Evolutionary conservation across 1,140 invertebrate genomes (phyloP), one percentile per base, ranked within the genome.

Genomic region (Ceratina australensis): DNA sequence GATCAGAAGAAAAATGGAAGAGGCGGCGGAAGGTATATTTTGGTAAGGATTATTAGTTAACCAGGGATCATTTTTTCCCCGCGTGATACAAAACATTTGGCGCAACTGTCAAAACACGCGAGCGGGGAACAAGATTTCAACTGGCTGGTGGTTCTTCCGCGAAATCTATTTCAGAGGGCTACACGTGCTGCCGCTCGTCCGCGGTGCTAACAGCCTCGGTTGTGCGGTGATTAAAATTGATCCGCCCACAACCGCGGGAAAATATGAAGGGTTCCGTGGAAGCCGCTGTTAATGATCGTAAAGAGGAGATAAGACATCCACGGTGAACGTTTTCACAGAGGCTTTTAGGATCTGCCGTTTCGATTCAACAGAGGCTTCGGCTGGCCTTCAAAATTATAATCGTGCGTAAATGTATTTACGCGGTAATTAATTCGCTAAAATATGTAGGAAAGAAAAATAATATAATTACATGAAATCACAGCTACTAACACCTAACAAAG

Each of bases 141-240:
- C 15, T n/a, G 67, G 42, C 20, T 72, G 64, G 78, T 69, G 76
- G n/a, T 69, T 72, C 72, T 83, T 83, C 82, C 28, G 71, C 65
- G 81, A 83, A 83, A 75, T 83, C 80, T 82, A 83, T 84, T 80
- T 78, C 71, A 24, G 59, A 56, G 66, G 42, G 10, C 24, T 16
- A 54, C 74, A 78, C 33, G 68, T 59, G 64, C 61, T 72, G 28
- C 61, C 67, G 28, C 26, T 68, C 72, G 54, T 24, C 49, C 42
- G 22, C 59, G 71, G 71, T 42, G 81, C 78, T 78, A 83, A 82
- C 65, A 69, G 75, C 22, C 52, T 42, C 60, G 28, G 24, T 28
- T 56, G n/a, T 16, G 59, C 65, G 66, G 56, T 67, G 66, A 84
- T 85, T 73, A 78, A 78, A 66, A 78, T 78, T 78, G 77, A 84